A percentile compares a stretch with the other conserved stretches of the same genome.
Conservation (phyloP, 2,888 invertebrate genomes). For the Neocrepidodera transversa region DNA sequence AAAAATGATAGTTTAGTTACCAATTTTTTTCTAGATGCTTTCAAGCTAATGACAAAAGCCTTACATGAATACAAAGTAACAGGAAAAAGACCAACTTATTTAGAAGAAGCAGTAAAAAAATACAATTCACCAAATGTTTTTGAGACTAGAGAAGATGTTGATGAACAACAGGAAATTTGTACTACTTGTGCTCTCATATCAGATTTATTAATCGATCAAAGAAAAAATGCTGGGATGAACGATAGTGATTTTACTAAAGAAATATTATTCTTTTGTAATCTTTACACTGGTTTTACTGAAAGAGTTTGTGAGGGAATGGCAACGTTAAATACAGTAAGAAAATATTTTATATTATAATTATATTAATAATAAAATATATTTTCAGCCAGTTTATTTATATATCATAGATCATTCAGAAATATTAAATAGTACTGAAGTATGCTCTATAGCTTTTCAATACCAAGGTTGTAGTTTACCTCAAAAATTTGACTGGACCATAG, state of each 20-base stretch:
- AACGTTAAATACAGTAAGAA: slow-evolving; percentile 36
- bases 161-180: slow-evolving; percentile 30
- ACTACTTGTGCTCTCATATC: slow-evolving; percentile 30
- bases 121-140: slow-evolving; percentile 42
- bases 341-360: too few relatives aligned
- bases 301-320: slow-evolving; percentile 42
- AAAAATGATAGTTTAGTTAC: too few relatives aligned
- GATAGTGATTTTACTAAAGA: slow-evolving; percentile 4
- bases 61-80: slow-evolving; percentile 41
- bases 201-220: slow-evolving; percentile 32
- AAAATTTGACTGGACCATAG: slow-evolving; percentile 43
- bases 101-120: slow-evolving; percentile 32
- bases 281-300: slow-evolving; percentile 32
- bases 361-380: too few relatives aligned
- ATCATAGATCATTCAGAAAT: slow-evolving; percentile 65
- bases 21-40: slow-evolving; percentile 27
- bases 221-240: slow-evolving; percentile 24
- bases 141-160: slow-evolving; percentile 5
- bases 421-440: slow-evolving; percentile 64
- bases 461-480: slow-evolving; percentile 45
- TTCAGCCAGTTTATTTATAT: slow-evolving; percentile 67
- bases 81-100: slow-evolving; percentile 34
- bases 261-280: slow-evolving; percentile 9
- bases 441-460: slow-evolving; percentile 65
- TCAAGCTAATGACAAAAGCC: slow-evolving; percentile 23